Evolutionary conservation across 2,113 vertebrate genomes (phyloP), one percentile per base, ranked within the genome.

Genomic region (Panthera leo): DNA sequence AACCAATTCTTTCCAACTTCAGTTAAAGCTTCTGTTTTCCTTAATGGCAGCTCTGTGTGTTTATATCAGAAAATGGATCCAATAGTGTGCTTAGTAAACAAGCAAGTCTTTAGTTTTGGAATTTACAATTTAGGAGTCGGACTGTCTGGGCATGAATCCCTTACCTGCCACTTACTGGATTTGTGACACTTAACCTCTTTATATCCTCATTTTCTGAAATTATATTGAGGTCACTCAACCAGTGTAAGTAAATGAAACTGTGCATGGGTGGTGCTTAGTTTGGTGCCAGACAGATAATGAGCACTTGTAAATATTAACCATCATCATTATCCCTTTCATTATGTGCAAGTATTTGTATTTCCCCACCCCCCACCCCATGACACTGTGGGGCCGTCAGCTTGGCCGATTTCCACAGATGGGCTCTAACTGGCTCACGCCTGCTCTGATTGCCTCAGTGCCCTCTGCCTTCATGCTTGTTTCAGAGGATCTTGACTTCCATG

Each of bases 21-120:
- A 70, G 39, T 86, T 78, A 71, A 90, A 94, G 25, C 12, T 65
- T 34, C 53, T 87, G 0, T 84, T 96, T 94, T 89, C 45, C 51
- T 90, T 92, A n/a, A 51, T 31, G 36, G 83, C 6, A 51, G 4
- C 58, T 36, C n/a, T 78, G 3, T 85, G 16, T n/a, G 16, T 68
- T 34, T 92, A 42, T 78, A 11, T 71, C 36, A 65, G 73, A 89
- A 95, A 89, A 67, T 18, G 55, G 45, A 51, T 53, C 68, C 34
- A 48, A 5, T 23, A 18, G 63, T 61, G 7, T 82, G 58, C n/a
- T 97, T 58, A 78, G n/a, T 42, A 89, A 89, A 70, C 1, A 3
- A 78, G 11, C 7, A 39, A 65, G 25, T 86, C n/a, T 82, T 92
- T 65, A 21, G 73, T 82, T 89, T 95, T 83, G 39, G 21, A 91